Percentiles rank a stretch among this genome's conserved stretches.
These are phyloP conservation scores for Leucoma salicis DNA, from an alignment of 2,888 invertebrate genomes.

Conservation along the genomic window DNA sequence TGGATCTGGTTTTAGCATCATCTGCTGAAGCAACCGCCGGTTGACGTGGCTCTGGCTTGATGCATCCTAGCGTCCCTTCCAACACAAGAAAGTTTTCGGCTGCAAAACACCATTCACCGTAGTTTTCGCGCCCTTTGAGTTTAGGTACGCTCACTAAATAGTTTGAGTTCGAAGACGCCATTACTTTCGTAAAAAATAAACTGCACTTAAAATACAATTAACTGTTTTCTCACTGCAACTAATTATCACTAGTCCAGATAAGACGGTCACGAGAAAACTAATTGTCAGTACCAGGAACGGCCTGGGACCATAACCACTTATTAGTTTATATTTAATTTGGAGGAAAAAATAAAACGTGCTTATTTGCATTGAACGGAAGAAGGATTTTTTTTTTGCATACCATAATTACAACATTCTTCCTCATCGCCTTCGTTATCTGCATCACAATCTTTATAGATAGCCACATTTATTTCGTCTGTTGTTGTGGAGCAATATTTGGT, in stretches of 20 bases:
- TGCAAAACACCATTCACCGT: slow-evolving; percentile 3
- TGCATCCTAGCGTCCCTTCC: slow-evolving; percentile 1
- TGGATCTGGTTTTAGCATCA: slow-evolving; percentile 3
- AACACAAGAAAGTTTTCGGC: slow-evolving; percentile 7
- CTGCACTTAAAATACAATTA: neutral
- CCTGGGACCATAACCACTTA: neutral
- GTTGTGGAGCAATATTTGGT: no score
- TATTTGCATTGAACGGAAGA: neutral
- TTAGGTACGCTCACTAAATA: neutral
- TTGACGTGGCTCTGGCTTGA: slow-evolving; percentile 3
- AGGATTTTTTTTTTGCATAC: no score
- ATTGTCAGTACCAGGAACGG: neutral
- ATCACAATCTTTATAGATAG: no score
- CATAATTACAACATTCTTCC: no score
- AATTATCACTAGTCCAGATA: neutral
- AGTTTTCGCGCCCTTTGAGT: slow-evolving; percentile 1
- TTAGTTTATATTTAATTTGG: neutral
- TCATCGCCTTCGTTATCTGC: no score
- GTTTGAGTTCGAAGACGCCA: neutral
- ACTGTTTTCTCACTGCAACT: neutral
- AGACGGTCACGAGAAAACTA: neutral
- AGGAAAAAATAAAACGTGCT: neutral
- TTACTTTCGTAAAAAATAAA: neutral
- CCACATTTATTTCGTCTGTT: no score
- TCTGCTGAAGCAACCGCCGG: neutral